These are phyloP conservation scores for Diplodus sargus DNA, from an alignment of 2,797 vertebrate genomes.

Conservation along the genomic window DNA sequence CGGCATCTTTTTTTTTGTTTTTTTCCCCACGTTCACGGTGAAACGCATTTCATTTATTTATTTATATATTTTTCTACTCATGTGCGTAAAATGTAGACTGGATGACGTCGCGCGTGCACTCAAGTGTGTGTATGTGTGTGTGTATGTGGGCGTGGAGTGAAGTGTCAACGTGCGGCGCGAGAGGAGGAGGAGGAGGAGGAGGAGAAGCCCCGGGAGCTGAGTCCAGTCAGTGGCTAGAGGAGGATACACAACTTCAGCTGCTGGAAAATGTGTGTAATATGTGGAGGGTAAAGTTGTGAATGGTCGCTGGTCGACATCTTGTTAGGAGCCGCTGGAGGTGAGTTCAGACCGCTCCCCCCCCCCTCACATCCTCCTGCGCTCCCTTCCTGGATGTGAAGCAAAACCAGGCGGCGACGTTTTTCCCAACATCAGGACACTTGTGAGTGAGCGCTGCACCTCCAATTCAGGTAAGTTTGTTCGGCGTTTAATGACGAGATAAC, in stretches of 20 bases:
- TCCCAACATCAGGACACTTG: slow-evolving; percentile 40
- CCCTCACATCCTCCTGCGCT: not conserved
- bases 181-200: slow-evolving; percentile 25
- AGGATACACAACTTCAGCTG: slow-evolving; percentile 27
- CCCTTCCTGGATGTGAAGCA: slow-evolving; percentile 70
- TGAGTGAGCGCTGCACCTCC: slow-evolving; percentile 52
- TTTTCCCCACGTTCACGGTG: slow-evolving; percentile 27
- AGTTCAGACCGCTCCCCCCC: not conserved
- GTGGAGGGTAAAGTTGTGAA: slow-evolving; percentile 35
- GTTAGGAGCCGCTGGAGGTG: slow-evolving; percentile 10
- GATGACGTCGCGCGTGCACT: slow-evolving; percentile 67
- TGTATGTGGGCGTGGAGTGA: slow-evolving; percentile 74
- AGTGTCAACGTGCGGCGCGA: slow-evolving; percentile 66
- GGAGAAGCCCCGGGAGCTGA: slow-evolving; percentile 12
- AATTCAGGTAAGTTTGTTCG: slow-evolving; percentile 67
- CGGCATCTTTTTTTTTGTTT: not conserved
- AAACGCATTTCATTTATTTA: slow-evolving; percentile 34
- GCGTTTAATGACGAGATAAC: slow-evolving; percentile 14
- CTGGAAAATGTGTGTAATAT: slow-evolving; percentile 7
- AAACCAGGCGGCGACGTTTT: slow-evolving; percentile 35
- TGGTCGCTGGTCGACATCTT: slow-evolving; percentile 13
- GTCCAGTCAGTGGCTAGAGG: slow-evolving; percentile 23
- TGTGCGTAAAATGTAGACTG: slow-evolving; percentile 43
- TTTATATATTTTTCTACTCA: slow-evolving; percentile 12
- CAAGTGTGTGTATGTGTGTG: slow-evolving; percentile 12